Percentiles rank a stretch among this genome's conserved stretches.
Conservation (phyloP, 2,888 invertebrate genomes). For the Brenthis ino region DNA sequence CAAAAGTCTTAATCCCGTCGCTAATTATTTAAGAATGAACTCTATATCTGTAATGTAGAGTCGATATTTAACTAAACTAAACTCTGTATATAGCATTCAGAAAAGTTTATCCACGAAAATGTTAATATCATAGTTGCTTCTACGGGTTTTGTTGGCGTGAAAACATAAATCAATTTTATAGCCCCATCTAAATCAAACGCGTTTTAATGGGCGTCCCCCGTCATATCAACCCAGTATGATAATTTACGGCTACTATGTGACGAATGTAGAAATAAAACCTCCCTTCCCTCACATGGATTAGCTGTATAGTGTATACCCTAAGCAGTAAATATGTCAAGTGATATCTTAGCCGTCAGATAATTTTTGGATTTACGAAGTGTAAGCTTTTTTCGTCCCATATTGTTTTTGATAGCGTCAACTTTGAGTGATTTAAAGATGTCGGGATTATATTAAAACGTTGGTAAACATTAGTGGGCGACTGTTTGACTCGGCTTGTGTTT, state of each 20-base stretch:
- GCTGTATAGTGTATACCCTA: slow-evolving; percentile 57
- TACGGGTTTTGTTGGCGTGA: slow-evolving; percentile 83
- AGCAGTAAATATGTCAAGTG: slow-evolving; percentile 80
- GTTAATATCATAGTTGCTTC: slow-evolving; percentile 83
- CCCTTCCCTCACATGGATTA: slow-evolving; percentile 66
- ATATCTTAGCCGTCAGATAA: slow-evolving; percentile 77
- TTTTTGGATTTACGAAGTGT: slow-evolving; percentile 75
- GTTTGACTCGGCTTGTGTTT: slow-evolving; percentile 1
- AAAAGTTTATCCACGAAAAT: slow-evolving; percentile 81
- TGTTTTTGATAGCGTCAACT: slow-evolving; percentile 50
- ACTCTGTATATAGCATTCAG: slow-evolving; percentile 63
- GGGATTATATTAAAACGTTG: slow-evolving; percentile 31
- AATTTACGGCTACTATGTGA: slow-evolving; percentile 83
- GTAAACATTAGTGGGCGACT: slow-evolving; percentile 28
- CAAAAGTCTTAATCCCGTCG: slow-evolving; percentile 67
- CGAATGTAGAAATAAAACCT: slow-evolving; percentile 83
- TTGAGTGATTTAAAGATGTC: slow-evolving; percentile 47
- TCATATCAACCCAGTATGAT: slow-evolving; percentile 83
- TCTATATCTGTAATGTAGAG: slow-evolving; percentile 38
- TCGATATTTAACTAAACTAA: slow-evolving; percentile 39
- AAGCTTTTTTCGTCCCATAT: slow-evolving; percentile 48
- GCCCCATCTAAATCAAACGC: slow-evolving; percentile 84
- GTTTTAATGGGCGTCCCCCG: slow-evolving; percentile 83
- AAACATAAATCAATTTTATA: slow-evolving; percentile 83
- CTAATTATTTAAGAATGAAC: slow-evolving; percentile 40